Evolutionary conservation across 2,888 invertebrate genomes (phyloP).

Genomic region (Chrysomela aeneicollis): DNA sequence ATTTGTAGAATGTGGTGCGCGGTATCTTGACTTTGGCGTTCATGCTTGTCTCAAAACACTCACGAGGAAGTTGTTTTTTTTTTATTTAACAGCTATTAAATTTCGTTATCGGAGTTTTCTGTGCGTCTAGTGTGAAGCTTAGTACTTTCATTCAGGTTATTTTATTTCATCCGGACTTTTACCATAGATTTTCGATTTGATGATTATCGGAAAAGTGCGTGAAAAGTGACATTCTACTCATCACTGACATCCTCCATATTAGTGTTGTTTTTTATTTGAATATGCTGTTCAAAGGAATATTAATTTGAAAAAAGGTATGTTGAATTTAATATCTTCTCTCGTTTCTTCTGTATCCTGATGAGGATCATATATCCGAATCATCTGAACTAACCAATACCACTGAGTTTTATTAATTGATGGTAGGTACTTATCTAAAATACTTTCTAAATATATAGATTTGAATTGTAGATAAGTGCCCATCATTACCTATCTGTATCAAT

Average conservation of each 20-base stretch:
- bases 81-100: slow-evolving; percentile 13
- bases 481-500: neutral
- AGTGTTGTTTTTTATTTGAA: neutral
- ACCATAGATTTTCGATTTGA: slow-evolving; percentile 7
- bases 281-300: neutral
- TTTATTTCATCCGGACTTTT: too few species aligned
- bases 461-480: too few species aligned
- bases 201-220: slow-evolving; percentile 8
- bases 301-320: slow-evolving; percentile 12
- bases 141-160: too few species aligned
- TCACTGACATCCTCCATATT: too few species aligned
- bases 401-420: too few species aligned
- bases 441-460: too few species aligned
- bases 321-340: neutral
- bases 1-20: slow-evolving; percentile 32
- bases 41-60: slow-evolving; percentile 20
- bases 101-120: too few species aligned
- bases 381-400: too few species aligned
- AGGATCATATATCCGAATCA: too few species aligned
- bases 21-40: slow-evolving; percentile 25
- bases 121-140: too few species aligned
- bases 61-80: slow-evolving; percentile 26
- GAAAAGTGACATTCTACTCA: neutral
- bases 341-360: too few species aligned
- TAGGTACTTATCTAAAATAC: too few species aligned